Base-by-base conservation (phyloP, 2,888 invertebrate species). In the Acleris literana region DNA sequence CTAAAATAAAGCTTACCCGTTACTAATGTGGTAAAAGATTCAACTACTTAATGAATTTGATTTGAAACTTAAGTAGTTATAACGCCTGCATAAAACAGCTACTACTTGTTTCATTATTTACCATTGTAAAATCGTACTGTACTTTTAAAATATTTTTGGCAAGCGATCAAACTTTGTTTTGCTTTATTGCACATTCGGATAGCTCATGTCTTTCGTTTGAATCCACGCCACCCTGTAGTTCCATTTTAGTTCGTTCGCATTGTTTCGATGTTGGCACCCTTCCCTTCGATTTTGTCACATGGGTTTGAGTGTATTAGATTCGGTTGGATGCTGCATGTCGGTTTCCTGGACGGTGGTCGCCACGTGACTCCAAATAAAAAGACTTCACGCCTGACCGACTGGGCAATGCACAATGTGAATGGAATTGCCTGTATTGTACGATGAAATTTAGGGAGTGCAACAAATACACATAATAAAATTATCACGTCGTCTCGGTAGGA, bases 311-410 rank as follows among this genome's bases (percentile, higher is more conserved):
- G 86, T 88, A 90, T 92, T 92, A 90, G 91, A 85, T 84, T 84
- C 90, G 90, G 88, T 87, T 87, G 87, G 87, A 87, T 85, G 85
- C 86, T 83, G 79, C 78, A 82, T 74, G 74, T 77, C 77, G 87
- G 90, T 90, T 91, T 91, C 90, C 90, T 90, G 91, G 82, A 83
- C 87, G 86, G 74, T 77, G 87, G 81, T 75, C 80, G 87, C 81
- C 92, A 91, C 92, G 92, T 88, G 92, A 84, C 92, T 85, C 75
- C 82, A 82, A 87, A 87, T 88, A 90, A 90, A 92, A 91, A 88
- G 86, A 85, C 85, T 92, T 87, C 88, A 91, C 90, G 92, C 87
- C 87, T 87, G 90, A 92, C 88, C 85, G 79, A 81, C 79, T 84
- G 74, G 64, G 76, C 81, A 81, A 85, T 86, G 82, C 82, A 84